Evolutionary conservation across 2,888 invertebrate species (phyloP).

Genomic region (Allacma fusca): DNA sequence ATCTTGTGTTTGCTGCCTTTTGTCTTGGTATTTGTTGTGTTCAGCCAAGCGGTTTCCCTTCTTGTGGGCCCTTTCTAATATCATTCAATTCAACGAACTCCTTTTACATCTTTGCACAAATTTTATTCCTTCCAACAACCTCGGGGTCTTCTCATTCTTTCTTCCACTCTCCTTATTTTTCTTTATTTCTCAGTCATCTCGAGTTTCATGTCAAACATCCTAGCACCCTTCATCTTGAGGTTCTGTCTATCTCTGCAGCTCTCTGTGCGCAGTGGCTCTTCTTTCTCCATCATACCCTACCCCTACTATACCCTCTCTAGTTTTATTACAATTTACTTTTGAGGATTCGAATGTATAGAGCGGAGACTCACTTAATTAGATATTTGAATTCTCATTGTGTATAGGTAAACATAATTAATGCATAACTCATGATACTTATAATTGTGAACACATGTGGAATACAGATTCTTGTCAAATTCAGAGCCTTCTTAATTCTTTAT

Average conservation of each 20-base stretch:
- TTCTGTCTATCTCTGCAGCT: constrained; percentile 7
- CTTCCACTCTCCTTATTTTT: constrained; percentile 3
- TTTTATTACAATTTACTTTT: neutral
- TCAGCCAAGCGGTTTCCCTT: constrained; percentile 53
- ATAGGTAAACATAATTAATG: neutral
- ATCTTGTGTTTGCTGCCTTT: constrained; percentile 50
- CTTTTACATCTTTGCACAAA: constrained; percentile 50
- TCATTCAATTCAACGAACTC: constrained; percentile 50
- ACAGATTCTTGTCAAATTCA: too few species aligned
- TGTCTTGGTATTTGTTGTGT: constrained; percentile 55
- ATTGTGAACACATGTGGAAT: too few species aligned
- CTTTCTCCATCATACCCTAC: neutral
- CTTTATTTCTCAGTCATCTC: constrained; percentile 32
- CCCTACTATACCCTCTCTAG: neutral
- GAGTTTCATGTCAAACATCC: constrained; percentile 28
- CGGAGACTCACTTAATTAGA: neutral
- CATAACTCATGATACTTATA: too few species aligned
- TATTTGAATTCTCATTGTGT: neutral
- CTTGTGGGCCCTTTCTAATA: constrained; percentile 48
- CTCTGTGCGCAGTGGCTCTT: neutral
- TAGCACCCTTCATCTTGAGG: constrained; percentile 22
- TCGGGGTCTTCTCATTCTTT: constrained; percentile 16
- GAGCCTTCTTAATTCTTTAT: too few species aligned
- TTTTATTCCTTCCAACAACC: constrained; percentile 41
- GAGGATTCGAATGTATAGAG: neutral